Evolutionary conservation across 2,113 vertebrate genomes (phyloP), one percentile per base, ranked within the genome.

Genomic region (Xyliphius kryptos): DNA sequence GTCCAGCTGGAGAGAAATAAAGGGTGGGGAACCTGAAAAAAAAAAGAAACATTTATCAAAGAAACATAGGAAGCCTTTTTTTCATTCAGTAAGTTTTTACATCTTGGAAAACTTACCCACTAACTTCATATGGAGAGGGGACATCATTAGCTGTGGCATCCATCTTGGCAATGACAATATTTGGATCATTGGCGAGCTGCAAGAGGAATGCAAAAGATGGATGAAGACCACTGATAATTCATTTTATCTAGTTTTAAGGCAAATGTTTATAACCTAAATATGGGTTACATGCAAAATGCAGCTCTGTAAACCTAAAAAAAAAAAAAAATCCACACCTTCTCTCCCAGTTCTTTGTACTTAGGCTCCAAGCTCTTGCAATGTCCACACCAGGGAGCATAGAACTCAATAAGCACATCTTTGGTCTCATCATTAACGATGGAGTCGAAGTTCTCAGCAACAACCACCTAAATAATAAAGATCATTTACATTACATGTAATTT

Each of bases 321-420:
- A 17, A 17, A 17, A 41, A 43, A n/a, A n/a, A 41, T 4, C 3
- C 51, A 38, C 9, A 98, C 96, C 90, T 96, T 99, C 74, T 97
- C 95, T 74, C 91, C 96, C 32, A 99, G 13, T 75, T 99, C 96
- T 44, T 89, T 93, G 81, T 91, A 98, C 64, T 99, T 99, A 52
- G 96, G 96, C 71, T 99, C 96, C 83, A 99, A 83, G 69, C 85
- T 99, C 85, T 99, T 99, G 84, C 96, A 99, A 74, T 99, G 96
- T 61, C 96, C 96, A 6, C 96, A 99, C 96, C 96, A 99, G 0
- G 96, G 96, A 1, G 96, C 96, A 0, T 99, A 99, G 66, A 98
- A 99, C 79, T 99, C 96, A 59, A 99, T 90, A 61, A 99, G 87
- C 6, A 97, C 95, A 53, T 99, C 96, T 82, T 98, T 99, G 77